A percentile compares a stretch with the other conserved stretches of the same genome.
These are phyloP conservation scores for Glossophaga mutica DNA, from an alignment of 2,797 vertebrate species.

Conservation along the genomic window DNA sequence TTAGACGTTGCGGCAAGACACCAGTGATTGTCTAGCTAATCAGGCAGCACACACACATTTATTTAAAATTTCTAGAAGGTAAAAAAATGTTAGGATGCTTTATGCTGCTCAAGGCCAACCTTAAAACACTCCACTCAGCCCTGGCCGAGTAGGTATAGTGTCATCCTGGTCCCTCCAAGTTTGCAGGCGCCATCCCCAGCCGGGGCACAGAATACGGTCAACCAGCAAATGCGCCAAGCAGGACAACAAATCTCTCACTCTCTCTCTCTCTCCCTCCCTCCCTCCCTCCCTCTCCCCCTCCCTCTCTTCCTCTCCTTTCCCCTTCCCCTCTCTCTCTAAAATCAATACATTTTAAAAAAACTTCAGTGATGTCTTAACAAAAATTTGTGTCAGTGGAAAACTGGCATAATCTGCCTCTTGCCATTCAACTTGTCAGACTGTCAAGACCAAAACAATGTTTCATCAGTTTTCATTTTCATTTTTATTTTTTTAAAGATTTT, in stretches of 20 bases:
- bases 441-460: slow-evolving; percentile 61
- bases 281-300: no score
- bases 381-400: slow-evolving; percentile 59
- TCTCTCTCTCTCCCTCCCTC: no score
- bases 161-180: not conserved
- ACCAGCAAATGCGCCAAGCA: not conserved
- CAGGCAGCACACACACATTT: slow-evolving; percentile 43
- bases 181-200: no score
- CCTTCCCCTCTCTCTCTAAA: no score
- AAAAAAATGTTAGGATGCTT: slow-evolving; percentile 54
- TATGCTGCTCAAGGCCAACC: slow-evolving; percentile 38
- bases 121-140: slow-evolving; percentile 56
- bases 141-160: not conserved
- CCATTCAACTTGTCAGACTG: slow-evolving; percentile 67
- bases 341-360: slow-evolving; percentile 51
- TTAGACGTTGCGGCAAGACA: slow-evolving; percentile 66
- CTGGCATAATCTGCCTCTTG: slow-evolving; percentile 62
- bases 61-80: slow-evolving; percentile 64
- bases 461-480: slow-evolving; percentile 67
- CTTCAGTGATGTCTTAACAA: slow-evolving; percentile 64
- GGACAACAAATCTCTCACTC: not conserved
- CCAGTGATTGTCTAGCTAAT: not conserved
- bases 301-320: no score
- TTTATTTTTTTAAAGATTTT: no score
- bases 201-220: no score